Conservation (phyloP, 30 jellyfish, hydroid and myxozoan species). For the Mastigias papua region DNA sequence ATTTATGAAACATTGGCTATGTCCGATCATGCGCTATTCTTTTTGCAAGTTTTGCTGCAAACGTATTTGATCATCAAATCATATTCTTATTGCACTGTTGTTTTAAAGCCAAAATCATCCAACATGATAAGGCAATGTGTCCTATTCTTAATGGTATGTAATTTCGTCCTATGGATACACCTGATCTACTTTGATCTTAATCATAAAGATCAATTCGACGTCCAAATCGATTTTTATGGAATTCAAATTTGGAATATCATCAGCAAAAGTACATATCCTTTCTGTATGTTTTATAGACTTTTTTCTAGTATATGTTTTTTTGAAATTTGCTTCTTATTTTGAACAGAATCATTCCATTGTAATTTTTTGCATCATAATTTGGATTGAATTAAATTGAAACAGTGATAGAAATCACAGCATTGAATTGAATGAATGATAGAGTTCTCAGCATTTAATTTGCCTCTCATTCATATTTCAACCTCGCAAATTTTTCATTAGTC, state of each 20-base stretch:
- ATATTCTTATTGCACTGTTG: constrained; percentile 69
- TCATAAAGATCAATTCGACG: constrained; percentile 60
- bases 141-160: constrained; percentile 71
- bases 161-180: constrained; percentile 74
- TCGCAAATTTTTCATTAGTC: too few species aligned
- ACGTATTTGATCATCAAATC: constrained; percentile 66
- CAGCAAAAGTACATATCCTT: constrained; percentile 65
- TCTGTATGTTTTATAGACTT: constrained; percentile 72
- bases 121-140: constrained; percentile 71
- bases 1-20: constrained; percentile 39
- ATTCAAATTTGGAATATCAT: constrained; percentile 46
- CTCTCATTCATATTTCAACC: too few species aligned
- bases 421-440: too few species aligned
- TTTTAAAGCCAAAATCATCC: constrained; percentile 56
- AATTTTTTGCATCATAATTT: too few species aligned
- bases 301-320: constrained; percentile 63
- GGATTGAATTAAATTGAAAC: too few species aligned
- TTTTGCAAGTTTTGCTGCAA: constrained; percentile 50
- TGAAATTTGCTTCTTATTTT: constrained; percentile 67
- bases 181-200: constrained; percentile 64
- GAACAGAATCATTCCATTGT: neutral
- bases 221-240: constrained; percentile 69
- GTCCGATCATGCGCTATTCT: constrained; percentile 47
- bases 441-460: too few species aligned
- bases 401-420: too few species aligned